phyloP scores from a whole-genome alignment of 2,113 vertebrate species.

The Psittacula cyanocephala region DNA sequence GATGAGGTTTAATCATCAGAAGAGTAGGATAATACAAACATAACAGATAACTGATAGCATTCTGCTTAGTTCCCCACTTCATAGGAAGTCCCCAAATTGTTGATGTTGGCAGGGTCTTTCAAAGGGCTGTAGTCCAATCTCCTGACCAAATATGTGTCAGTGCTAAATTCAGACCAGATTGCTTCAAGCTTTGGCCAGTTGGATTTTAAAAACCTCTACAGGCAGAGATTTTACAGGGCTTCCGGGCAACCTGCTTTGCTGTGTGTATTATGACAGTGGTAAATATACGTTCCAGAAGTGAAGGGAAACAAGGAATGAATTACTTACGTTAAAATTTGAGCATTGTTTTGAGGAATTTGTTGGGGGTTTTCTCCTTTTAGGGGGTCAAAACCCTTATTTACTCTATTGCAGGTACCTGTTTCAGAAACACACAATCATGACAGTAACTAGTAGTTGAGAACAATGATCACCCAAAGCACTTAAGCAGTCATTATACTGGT shows the following conservation, averaged over 20 bases:
- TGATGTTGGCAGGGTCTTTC: neutral
- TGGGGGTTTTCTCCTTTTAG: fast-evolving
- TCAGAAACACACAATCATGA: neutral
- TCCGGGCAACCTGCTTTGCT: neutral
- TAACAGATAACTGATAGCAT: neutral
- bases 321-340: neutral
- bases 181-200: neutral
- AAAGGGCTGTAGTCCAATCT: neutral
- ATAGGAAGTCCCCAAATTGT: neutral
- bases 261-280: neutral
- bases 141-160: neutral
- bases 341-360: neutral
- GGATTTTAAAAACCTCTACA: neutral
- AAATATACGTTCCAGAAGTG: neutral
- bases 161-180: neutral
- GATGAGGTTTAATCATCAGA: neutral
- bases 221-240: neutral
- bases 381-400: neutral
- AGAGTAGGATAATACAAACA: neutral
- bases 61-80: neutral
- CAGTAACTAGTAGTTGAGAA: neutral
- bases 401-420: neutral
- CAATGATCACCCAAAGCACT: neutral
- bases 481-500: neutral
- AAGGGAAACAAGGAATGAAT: neutral